phyloP scores from a whole-genome alignment of 1,140 invertebrate species.

The Laupala kohalensis region DNA sequence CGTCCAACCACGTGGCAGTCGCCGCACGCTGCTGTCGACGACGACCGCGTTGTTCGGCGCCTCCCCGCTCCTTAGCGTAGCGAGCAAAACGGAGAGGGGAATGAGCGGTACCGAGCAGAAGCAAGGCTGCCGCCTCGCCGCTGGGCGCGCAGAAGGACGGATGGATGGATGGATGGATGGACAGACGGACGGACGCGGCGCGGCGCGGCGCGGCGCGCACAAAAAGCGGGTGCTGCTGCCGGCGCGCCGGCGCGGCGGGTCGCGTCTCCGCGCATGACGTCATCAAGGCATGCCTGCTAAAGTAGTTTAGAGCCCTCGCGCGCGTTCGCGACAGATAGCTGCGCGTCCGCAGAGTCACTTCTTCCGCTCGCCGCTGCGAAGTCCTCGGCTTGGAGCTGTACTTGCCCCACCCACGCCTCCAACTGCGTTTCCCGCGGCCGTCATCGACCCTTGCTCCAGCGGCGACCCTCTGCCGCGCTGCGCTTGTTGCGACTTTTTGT shows the following conservation, averaged over 20 bases:
- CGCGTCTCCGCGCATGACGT: not conserved
- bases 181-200: too few relatives aligned
- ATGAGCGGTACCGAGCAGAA: too few relatives aligned
- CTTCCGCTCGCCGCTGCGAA: not conserved
- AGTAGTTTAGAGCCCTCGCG: not conserved
- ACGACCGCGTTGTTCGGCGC: too few relatives aligned
- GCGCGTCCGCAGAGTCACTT: not conserved
- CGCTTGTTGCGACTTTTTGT: not conserved
- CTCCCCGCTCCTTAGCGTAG: too few relatives aligned
- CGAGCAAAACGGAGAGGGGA: too few relatives aligned
- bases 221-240: not conserved
- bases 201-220: not conserved
- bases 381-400: too few relatives aligned
- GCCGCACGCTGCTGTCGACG: too few relatives aligned
- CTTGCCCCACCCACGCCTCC: too few relatives aligned
- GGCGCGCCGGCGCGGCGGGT: too few relatives aligned
- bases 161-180: too few relatives aligned
- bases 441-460: not conserved
- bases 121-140: not conserved
- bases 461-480: not conserved
- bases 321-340: not conserved
- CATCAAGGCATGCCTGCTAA: not conserved
- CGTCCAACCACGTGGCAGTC: not conserved
- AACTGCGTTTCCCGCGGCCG: too few relatives aligned
- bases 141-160: too few relatives aligned